Base-by-base conservation (phyloP, 2,888 invertebrate species). In the Megalurothrips usitatus region DNA sequence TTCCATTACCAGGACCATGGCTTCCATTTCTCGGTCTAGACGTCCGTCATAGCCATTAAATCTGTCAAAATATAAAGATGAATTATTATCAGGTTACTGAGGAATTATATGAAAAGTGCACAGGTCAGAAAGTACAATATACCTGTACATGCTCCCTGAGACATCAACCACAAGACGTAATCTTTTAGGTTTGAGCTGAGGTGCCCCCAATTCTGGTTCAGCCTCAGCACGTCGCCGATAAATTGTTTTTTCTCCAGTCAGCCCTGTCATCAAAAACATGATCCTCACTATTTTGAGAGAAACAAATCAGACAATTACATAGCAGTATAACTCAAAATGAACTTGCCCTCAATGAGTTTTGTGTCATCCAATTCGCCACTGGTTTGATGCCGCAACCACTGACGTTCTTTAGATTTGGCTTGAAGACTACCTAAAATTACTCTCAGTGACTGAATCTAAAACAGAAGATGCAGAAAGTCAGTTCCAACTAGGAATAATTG, bases 31-130 rank as follows among this genome's bases (percentile, higher is more conserved):
- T 82, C 97, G 91, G 86, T 98, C 96, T 81, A 99, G 90, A 81
- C 98, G 92, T 0, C 95, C 94, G 88, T 99, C 99, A 87, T 97
- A 95, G 0, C 97, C 94, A 87, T 99, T 98, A 87, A 98, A 98
- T 85, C 95, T 93, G 79, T 81, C 49, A 78, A 80, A 52, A 49
- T 78, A 8, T 14, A 23, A 14, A 8, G 80, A 82, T 52, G 81
- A 79, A 68, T 26, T 68, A 82, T 79, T 79, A 34, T 23, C 12
- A 80, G 48, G 26, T 19, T 9, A 23, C 14, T 34, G 8, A 23
- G 28, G 34, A 82, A 81, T 8, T 80, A n/a, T 19, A 49, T 43
- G 19, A 49, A n/a, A 9, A 19, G 26, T 47, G 48, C 49, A n/a
- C n/a, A 63, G 23, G 26, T 19, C 17, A 48, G 68, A 80, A 26